Percentiles rank a stretch among this genome's conserved stretches.
Conservation (phyloP, 92 coral and sea anemone genomes). For the Heteractis magnifica region DNA sequence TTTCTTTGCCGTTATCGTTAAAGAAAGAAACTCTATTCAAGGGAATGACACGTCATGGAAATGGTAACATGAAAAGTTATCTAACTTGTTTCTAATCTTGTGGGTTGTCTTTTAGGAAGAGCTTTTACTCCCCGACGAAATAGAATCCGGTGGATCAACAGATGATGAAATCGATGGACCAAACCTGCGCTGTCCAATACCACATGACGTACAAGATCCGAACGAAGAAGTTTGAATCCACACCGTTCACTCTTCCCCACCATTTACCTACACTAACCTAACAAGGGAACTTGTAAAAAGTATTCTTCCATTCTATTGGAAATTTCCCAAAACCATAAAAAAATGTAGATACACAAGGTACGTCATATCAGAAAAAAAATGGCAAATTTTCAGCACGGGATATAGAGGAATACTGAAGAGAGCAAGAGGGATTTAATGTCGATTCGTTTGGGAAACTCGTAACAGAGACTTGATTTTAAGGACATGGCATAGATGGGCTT, state of each 20-base stretch:
- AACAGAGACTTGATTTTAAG: too few species aligned
- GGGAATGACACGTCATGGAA: too few species aligned
- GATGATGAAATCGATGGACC: slow-evolving; percentile 44
- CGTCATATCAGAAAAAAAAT: too few species aligned
- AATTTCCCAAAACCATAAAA: too few species aligned
- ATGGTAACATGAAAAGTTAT: neutral
- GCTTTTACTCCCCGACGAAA: slow-evolving; percentile 64
- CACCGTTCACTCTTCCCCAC: neutral
- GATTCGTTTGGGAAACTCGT: too few species aligned
- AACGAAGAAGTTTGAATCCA: slow-evolving; percentile 16
- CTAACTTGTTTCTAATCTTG: neutral
- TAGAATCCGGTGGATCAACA: slow-evolving; percentile 33
- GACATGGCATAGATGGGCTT: too few species aligned
- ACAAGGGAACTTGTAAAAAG: neutral
- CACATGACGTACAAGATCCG: slow-evolving; percentile 34
- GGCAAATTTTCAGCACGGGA: too few species aligned
- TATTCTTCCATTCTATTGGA: neutral
- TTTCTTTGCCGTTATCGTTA: too few species aligned
- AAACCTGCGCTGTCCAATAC: slow-evolving; percentile 37
- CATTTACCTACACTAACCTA: neutral
- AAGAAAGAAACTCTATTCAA: neutral
- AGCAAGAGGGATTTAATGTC: too few species aligned
- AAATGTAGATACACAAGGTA: too few species aligned
- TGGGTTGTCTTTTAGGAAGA: slow-evolving; percentile 44
- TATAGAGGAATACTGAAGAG: too few species aligned